phyloP scores from a whole-genome alignment of 2,888 invertebrate genomes.

The Drosophila mercatorum region DNA sequence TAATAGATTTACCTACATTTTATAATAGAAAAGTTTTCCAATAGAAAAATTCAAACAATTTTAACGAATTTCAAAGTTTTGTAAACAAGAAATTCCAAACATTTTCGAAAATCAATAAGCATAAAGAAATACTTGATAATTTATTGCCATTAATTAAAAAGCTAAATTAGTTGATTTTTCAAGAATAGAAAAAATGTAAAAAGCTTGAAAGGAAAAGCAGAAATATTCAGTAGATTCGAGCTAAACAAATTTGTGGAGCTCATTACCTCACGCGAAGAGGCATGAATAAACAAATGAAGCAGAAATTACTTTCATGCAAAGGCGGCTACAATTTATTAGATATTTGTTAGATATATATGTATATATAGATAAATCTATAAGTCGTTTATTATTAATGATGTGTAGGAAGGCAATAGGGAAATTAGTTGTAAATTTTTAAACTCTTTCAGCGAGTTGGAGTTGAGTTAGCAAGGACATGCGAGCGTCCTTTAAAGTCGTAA shows the following conservation, averaged over 20 bases:
- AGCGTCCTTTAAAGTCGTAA: constrained; percentile 36
- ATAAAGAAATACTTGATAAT: neutral
- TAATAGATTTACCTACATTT: no score
- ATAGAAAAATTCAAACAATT: no score
- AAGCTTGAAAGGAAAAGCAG: neutral
- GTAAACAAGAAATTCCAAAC: neutral
- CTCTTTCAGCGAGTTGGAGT: neutral
- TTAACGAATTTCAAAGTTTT: no score
- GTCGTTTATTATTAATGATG: neutral
- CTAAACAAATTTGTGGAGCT: constrained; percentile 6
- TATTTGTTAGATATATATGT: neutral
- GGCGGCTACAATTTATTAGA: neutral
- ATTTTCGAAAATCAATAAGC: neutral
- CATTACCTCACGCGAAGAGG: constrained; percentile 23
- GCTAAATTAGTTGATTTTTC: neutral
- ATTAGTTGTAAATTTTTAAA: constrained; percentile 18
- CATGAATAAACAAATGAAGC: constrained; percentile 35
- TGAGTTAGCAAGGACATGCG: constrained; percentile 27
- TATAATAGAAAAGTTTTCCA: no score
- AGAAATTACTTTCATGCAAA: constrained; percentile 22
- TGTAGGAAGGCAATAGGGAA: constrained; percentile 2
- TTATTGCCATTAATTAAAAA: neutral
- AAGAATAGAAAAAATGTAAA: neutral
- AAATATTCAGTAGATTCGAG: neutral
- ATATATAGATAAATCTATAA: constrained; percentile 3